phyloP scores from a whole-genome alignment of 2,888 invertebrate species.

The Chromoteleia sp. region DNA sequence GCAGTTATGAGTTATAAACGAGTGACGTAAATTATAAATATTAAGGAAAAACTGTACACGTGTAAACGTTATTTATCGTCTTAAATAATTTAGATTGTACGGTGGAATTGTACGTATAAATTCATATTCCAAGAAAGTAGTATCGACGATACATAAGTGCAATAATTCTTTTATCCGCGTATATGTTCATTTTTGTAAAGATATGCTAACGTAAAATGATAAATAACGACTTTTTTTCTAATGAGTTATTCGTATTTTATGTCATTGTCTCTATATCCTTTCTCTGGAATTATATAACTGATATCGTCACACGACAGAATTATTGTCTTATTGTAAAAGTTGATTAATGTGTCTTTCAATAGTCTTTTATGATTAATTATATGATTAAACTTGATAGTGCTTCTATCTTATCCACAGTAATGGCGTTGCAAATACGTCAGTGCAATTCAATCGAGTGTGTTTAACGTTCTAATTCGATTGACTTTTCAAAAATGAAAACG shows the following conservation, averaged over 20 bases:
- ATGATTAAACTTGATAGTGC: conserved; percentile 9
- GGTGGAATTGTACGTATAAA: neutral
- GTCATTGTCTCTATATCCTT: conserved; percentile 38
- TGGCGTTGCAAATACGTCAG: neutral
- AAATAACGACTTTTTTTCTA: conserved; percentile 28
- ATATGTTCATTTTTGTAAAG: conserved; percentile 7
- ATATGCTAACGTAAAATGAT: conserved; percentile 22
- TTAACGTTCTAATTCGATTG: neutral
- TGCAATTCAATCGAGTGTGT: neutral
- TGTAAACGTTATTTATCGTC: neutral
- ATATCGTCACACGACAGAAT: conserved; percentile 40
- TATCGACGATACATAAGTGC: conserved; percentile 4
- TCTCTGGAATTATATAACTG: conserved; percentile 46
- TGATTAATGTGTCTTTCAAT: conserved; percentile 48
- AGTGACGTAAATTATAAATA: neutral
- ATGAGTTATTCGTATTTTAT: conserved; percentile 26
- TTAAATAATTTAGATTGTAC: conserved; percentile 4
- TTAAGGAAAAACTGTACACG: neutral
- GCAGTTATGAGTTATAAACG: no score
- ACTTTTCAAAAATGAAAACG: neutral
- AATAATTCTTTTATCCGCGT: neutral
- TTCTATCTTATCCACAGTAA: conserved; percentile 27
- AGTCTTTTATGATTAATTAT: conserved; percentile 40
- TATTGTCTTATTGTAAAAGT: conserved; percentile 42
- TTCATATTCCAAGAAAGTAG: conserved; percentile 23